Evolutionary conservation across 2,888 invertebrate genomes (phyloP).

Genomic region (Cataglyphis rosenhaueri): DNA sequence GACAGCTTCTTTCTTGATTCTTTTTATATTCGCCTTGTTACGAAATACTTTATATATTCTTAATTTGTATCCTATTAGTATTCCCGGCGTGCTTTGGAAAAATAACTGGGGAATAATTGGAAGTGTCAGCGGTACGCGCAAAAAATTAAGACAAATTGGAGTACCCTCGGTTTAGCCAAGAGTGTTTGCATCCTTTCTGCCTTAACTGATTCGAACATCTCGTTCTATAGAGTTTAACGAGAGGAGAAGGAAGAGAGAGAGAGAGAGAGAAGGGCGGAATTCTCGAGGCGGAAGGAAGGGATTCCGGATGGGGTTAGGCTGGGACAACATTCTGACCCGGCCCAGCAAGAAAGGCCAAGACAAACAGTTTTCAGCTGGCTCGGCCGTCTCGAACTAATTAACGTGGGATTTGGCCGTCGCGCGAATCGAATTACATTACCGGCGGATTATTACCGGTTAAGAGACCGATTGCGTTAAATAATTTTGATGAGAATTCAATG

Average conservation of each 20-base stretch:
- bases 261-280: background rate
- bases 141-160: conserved; percentile 49
- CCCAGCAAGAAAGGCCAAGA: conserved; percentile 75
- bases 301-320: conserved; percentile 52
- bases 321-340: conserved; percentile 59
- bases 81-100: background rate
- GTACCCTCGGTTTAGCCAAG: conserved; percentile 16
- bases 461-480: background rate
- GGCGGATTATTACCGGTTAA: conserved; percentile 22
- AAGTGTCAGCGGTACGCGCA: conserved; percentile 2
- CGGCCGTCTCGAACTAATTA: conserved; percentile 82
- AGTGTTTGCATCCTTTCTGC: conserved; percentile 10
- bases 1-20: background rate
- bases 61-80: too few species aligned
- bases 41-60: background rate
- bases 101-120: conserved; percentile 41
- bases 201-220: conserved; percentile 20
- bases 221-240: conserved; percentile 19
- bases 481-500: background rate
- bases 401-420: conserved; percentile 74
- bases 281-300: conserved; percentile 41
- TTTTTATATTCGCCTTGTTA: background rate
- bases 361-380: conserved; percentile 80
- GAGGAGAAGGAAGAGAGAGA: conserved; percentile 50
- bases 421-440: conserved; percentile 57